phyloP scores from a whole-genome alignment of 1,140 invertebrate genomes.

The Scaptomyza pallida region DNA sequence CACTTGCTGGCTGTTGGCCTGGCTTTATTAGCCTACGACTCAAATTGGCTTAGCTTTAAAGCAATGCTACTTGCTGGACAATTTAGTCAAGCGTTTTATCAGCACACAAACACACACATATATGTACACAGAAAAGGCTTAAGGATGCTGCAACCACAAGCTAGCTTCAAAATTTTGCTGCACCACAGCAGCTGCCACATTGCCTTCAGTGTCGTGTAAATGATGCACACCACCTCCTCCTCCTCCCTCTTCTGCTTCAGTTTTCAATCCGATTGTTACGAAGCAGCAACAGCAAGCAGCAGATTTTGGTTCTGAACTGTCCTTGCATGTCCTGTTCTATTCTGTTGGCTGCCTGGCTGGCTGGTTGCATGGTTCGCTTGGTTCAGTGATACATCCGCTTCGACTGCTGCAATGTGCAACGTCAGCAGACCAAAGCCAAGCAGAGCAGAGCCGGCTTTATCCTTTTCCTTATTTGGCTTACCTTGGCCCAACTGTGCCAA shows the following conservation, averaged over 20 bases:
- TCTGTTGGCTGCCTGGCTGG: too few species aligned
- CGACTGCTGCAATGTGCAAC: constrained; percentile 29
- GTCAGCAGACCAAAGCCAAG: too few species aligned
- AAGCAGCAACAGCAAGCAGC: constrained; percentile 19
- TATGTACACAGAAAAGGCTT: constrained; percentile 27
- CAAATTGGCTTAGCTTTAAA: constrained; percentile 23
- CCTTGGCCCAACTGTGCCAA: constrained; percentile 25
- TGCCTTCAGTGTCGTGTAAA: constrained; percentile 1
- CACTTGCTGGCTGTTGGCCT: neutral
- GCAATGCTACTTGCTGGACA: neutral
- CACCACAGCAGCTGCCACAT: constrained; percentile 26
- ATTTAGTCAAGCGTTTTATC: constrained; percentile 35
- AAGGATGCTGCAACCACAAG: constrained; percentile 9
- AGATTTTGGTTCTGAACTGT: constrained; percentile 27
- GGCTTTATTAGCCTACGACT: constrained; percentile 8
- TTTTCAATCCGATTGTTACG: constrained; percentile 34
- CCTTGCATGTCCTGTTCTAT: constrained; percentile 19
- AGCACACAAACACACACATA: constrained; percentile 18
- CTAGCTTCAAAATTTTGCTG: neutral
- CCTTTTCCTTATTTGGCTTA: constrained; percentile 33
- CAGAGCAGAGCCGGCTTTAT: constrained; percentile 15
- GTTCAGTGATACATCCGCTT: constrained; percentile 29
- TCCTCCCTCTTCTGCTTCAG: neutral
- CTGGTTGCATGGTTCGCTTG: neutral
- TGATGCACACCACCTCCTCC: too few species aligned